A percentile compares a stretch with the other conserved stretches of the same genome.
These are phyloP conservation scores for Ochotona princeps DNA, from an alignment of 2,113 vertebrate genomes.

Conservation along the genomic window DNA sequence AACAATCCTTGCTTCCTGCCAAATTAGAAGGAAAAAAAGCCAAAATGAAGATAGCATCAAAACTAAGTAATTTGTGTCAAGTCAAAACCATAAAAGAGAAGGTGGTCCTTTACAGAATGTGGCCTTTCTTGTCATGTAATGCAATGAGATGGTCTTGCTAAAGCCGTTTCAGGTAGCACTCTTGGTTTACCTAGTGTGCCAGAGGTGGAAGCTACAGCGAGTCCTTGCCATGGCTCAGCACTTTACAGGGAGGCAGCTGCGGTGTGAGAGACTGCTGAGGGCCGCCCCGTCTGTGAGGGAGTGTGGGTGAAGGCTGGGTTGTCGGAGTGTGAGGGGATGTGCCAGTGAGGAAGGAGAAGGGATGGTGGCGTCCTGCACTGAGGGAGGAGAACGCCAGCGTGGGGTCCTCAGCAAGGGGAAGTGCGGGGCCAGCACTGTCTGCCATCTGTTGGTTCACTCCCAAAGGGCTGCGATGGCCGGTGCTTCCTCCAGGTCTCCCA, in stretches of 20 bases:
- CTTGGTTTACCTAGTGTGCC: constrained; percentile 41
- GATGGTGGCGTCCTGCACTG: neutral
- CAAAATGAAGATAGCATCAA: neutral
- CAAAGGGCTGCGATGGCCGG: too few species aligned
- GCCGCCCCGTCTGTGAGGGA: constrained; percentile 30
- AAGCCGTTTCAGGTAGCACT: constrained; percentile 24
- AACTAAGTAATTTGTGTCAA: neutral
- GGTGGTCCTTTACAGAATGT: constrained; percentile 14
- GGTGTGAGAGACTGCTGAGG: too few species aligned
- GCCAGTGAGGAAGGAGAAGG: constrained; percentile 7
- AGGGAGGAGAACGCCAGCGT: constrained; percentile 17
- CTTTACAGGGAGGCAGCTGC: too few species aligned
- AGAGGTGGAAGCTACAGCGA: constrained; percentile 21
- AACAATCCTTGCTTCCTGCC: neutral
- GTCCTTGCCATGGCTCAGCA: neutral
- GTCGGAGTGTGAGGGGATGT: neutral
- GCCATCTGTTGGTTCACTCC: too few species aligned
- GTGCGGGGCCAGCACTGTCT: too few species aligned
- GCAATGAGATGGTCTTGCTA: neutral
- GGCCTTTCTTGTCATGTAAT: constrained; percentile 23
- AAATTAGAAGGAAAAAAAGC: neutral
- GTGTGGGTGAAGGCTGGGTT: neutral
- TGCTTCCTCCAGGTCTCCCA: too few species aligned
- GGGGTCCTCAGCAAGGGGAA: neutral
- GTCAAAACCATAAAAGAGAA: constrained; percentile 17